Evolutionary conservation across 2,113 vertebrate species (phyloP).

Genomic region (Glareola pratincola): DNA sequence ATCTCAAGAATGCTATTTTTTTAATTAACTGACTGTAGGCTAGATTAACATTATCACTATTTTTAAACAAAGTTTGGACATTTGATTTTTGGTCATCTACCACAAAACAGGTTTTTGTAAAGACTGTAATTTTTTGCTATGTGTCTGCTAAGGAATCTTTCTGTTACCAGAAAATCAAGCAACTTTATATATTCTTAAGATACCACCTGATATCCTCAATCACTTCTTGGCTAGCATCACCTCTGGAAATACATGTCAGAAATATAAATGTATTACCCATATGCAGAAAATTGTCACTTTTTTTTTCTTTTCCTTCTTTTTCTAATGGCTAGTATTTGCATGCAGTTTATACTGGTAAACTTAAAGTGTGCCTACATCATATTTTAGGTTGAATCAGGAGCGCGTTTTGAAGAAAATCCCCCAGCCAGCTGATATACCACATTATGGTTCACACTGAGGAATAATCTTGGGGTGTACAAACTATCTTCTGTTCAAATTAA

Average conservation of each 20-base stretch:
- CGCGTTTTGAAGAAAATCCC: not conserved
- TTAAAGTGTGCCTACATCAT: not conserved
- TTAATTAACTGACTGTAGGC: not conserved
- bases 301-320: not conserved
- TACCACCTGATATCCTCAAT: too few relatives aligned
- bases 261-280: not conserved
- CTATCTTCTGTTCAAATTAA: not conserved
- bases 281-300: fast-evolving
- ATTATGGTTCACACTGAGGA: not conserved
- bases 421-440: not conserved
- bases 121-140: not conserved
- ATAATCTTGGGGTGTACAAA: not conserved
- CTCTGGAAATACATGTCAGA: not conserved
- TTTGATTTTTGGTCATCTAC: not conserved
- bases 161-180: not conserved
- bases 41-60: not conserved
- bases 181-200: not conserved
- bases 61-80: not conserved
- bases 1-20: not conserved
- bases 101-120: not conserved
- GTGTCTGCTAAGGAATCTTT: not conserved
- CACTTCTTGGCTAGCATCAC: not conserved
- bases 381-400: not conserved
- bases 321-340: not conserved
- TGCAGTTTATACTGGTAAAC: not conserved